Evolutionary conservation across 37 sponge, comb jelly and placozoan species (phyloP).

Genomic region (Aplysina aerophoba): DNA sequence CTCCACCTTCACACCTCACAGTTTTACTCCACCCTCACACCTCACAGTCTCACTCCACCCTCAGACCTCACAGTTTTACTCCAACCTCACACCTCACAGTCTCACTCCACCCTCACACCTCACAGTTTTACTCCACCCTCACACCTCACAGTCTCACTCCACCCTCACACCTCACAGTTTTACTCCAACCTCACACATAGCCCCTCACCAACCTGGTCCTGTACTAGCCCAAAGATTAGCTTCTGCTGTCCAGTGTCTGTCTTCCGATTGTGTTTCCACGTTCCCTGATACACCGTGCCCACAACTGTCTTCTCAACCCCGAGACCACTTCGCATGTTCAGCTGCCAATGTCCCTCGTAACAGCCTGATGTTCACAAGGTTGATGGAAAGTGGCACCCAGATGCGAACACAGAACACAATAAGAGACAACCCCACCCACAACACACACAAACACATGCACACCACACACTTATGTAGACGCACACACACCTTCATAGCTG

Average conservation of each 20-base stretch:
- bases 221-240: constrained; percentile 60
- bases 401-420: no score
- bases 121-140: background rate
- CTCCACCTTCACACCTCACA: no score
- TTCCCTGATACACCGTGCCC: constrained; percentile 77
- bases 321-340: constrained; percentile 70
- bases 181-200: no score
- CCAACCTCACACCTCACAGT: no score
- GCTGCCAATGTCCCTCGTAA: constrained; percentile 71
- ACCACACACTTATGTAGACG: no score
- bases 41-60: background rate
- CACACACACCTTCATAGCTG: constrained; percentile 6
- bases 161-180: background rate
- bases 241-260: constrained; percentile 61
- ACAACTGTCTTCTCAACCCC: constrained; percentile 76
- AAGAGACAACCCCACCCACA: no score
- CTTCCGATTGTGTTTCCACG: constrained; percentile 73
- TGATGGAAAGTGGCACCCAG: no score
- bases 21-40: no score
- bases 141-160: background rate
- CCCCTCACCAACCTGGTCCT: constrained; percentile 68
- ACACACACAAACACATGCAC: no score
- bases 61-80: background rate
- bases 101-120: constrained; percentile 20
- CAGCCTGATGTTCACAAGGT: constrained; percentile 57